Base-by-base conservation (phyloP, 2,888 invertebrate genomes). In the Brenthis hecate region DNA sequence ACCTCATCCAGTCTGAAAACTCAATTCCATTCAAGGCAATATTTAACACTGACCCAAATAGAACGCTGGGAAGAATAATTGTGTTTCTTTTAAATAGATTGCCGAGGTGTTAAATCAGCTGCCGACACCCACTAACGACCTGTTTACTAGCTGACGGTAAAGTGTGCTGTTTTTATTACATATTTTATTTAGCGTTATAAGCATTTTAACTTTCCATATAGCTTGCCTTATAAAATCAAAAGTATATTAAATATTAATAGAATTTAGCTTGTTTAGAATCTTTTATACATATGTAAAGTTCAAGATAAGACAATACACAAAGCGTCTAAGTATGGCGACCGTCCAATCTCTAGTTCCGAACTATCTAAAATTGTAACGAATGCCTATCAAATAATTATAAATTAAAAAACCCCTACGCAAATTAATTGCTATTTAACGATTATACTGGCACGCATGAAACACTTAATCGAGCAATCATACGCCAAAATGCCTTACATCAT, bases 11-110 rank as follows among this genome's bases (percentile, higher is more conserved):
- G n/a, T 56, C 13, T 43, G 51, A 61, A 50, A 56, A 61, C 36
- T 54, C 50, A 56, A 56, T 56, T 67, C 51, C 54, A 56, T 19
- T 55, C 13, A 67, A 67, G 36, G 61, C 61, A 53, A 23, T 48
- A 43, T 57, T 56, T 53, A 61, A 56, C 66, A 62, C 48, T 61
- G 66, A 67, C 66, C 61, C 23, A 56, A 56, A 61, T 67, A 61
- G 57, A 61, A 54, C 51, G 51, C 43, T 16, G 28, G 47, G 55
- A 14, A 58, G 48, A 55, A 60, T 68, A 68, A 68, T 68, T 64
- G 53, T 58, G 58, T 68, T 68, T 64, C 68, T 68, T 68, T 65
- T 65, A 64, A 61, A 58, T 36, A 65, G 64, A 64, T 68, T 47
- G 55, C 36, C 47, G 50, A 55, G 48, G 68, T 68, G 66, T 62